Base-by-base conservation (phyloP, 2,113 vertebrate genomes). In the Proterorhinus semilunaris region DNA sequence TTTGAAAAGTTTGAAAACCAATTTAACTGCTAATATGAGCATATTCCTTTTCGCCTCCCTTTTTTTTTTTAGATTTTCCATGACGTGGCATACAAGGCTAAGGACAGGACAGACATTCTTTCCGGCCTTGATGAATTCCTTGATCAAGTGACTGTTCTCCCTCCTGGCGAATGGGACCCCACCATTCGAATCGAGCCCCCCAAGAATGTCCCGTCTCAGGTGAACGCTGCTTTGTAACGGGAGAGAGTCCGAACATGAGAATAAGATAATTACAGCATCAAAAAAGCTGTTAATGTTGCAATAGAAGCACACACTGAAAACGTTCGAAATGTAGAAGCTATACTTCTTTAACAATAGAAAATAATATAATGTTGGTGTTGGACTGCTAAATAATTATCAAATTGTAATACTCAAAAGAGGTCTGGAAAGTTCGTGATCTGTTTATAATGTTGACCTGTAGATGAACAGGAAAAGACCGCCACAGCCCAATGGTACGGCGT, bases 91-190 rank as follows among this genome's bases (percentile, higher is more conserved):
- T 98, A 98, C 88, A 98, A 97, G 92, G 96, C 96, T 81, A 98
- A 97, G 91, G 96, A 98, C 84, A 83, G 96, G 83, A 96, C 93
- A 21, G 95, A 98, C 90, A 93, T 98, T 13, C 91, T 98, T 65
- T 96, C 96, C 69, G 96, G 96, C 84, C 95, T 98, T 73, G 96
- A 98, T 83, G 96, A 98, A 80, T 98, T 98, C 91, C 94, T 98
- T 78, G 96, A 98, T 88, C 96, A 98, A 91, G 96, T 98, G 67
- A 98, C 95, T 71, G 96, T 98, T 69, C 88, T 98, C 46, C 96
- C 96, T 81, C 96, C 96, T 52, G 96, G 96, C 74, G 96, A 98
- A 81, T 98, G 96, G 96, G 96, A 98, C 88, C 96, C 96, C 78
- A 95, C 96, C 7, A 98, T 98, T 86, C 94, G 96, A 59, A 98